Conservation (phyloP, 2,888 invertebrate genomes). For the Alloplasta piceator region DNA sequence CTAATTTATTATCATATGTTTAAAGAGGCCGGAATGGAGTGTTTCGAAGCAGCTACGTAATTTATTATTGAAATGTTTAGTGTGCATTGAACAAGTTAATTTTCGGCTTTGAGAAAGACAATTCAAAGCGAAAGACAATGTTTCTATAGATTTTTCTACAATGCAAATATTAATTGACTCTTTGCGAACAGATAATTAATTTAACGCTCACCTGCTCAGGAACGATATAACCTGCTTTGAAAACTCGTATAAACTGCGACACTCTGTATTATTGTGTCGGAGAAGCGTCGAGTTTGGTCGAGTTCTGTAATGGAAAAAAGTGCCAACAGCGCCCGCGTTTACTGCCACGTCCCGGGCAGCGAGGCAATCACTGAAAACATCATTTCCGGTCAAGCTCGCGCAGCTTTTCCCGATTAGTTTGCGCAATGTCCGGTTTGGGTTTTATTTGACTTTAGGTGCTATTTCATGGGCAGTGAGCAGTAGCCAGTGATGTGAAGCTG, state of each 20-base stretch:
- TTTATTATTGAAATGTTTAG: too few species aligned
- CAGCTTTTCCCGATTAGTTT: constrained; percentile 7
- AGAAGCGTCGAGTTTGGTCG: constrained; percentile 37
- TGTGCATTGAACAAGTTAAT: neutral
- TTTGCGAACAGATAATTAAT: constrained; percentile 3
- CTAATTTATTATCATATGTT: constrained; percentile 60
- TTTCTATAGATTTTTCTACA: neutral
- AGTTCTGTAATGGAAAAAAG: constrained; percentile 61
- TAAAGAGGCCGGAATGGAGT: constrained; percentile 8
- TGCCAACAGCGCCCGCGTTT: constrained; percentile 76
- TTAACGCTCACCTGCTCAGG: constrained; percentile 49
- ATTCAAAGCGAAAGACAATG: neutral
- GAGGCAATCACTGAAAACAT: constrained; percentile 65
- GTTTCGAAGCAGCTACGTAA: too few species aligned
- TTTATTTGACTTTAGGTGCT: too few species aligned
- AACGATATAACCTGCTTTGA: constrained; percentile 56
- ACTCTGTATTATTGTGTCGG: constrained; percentile 31
- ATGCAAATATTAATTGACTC: constrained; percentile 6
- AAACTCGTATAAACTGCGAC: constrained; percentile 53
- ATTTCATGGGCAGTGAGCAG: too few species aligned
- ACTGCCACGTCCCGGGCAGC: constrained; percentile 78
- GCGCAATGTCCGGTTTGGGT: constrained; percentile 49
- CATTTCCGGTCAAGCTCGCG: constrained; percentile 71
- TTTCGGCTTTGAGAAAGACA: neutral
- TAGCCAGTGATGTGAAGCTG: too few species aligned